Conservation (phyloP, 2,113 vertebrate species). For the Azemiops feae region DNA sequence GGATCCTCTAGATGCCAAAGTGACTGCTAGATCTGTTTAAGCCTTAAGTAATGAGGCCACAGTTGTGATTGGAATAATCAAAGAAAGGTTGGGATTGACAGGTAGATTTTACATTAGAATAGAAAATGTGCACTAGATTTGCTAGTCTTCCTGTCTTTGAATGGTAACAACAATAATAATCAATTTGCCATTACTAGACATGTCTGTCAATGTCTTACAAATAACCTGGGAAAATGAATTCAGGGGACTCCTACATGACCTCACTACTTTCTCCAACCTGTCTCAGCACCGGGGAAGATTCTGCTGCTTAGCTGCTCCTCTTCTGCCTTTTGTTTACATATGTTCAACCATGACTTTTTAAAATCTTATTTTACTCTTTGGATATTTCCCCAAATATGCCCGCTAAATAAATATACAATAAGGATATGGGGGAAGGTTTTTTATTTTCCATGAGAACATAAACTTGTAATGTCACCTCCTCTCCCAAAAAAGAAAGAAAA, state of each 20-base stretch:
- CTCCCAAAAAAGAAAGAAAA: background rate
- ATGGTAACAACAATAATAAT: background rate
- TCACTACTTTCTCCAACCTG: background rate
- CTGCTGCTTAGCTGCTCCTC: background rate
- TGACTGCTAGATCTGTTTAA: background rate
- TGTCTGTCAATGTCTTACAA: background rate
- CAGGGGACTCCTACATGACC: background rate
- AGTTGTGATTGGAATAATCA: background rate
- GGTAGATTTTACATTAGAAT: background rate
- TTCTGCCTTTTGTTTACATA: background rate
- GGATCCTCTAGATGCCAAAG: background rate
- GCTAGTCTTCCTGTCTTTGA: background rate
- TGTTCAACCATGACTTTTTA: background rate
- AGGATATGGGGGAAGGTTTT: background rate
- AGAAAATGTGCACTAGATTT: background rate
- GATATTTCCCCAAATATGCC: background rate
- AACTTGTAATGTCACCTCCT: background rate
- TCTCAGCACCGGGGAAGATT: background rate
- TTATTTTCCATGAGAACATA: background rate
- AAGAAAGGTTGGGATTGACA: background rate
- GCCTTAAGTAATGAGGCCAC: background rate
- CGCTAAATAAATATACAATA: background rate
- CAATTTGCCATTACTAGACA: background rate
- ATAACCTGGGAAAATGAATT: background rate
- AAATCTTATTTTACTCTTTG: background rate